Evolutionary conservation across 2,888 invertebrate genomes (phyloP), one percentile per base, ranked within the genome.

Genomic region (Athrips mouffetella): DNA sequence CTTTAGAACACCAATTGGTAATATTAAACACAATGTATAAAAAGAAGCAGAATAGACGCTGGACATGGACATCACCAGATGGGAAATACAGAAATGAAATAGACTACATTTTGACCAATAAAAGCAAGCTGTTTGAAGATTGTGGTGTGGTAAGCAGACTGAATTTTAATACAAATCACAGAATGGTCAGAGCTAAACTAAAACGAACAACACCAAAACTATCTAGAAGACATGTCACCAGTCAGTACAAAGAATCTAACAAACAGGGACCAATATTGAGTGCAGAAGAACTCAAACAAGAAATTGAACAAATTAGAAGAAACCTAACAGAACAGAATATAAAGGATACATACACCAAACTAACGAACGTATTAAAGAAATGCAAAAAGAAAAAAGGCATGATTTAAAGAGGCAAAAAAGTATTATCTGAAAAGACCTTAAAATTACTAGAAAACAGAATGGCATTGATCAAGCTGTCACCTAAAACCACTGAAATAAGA

Each of bases 21-120:
- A 46, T 57, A 16, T 37, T 57, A 5, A 60, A 57, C 30, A 50
- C 30, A 30, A 18, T 37, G 20, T 57, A 39, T 44, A 53, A 57
- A 29, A 54, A 52, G 6, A 45, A 44, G 20, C 18, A 10, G 11
- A 46, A 42, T 7, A 53, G 35, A 1, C 54, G 50, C 33, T 60
- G 60, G 58, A 58, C 58, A 4, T 60, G 56, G 58, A 18, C 46
- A 27, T 57, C 55, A 6, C 58, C 60, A 15, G 51, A 54, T 31
- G 53, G 53, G 0, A 23, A 25, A 2, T 18, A 50, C 6, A 53
- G 37, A 41, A 60, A 57, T 13, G 56, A 57, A 45, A 57, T 60
- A 42, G 57, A 58, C 27, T 56, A 48, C 21, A 51, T 56, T 1
- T n/a, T 52, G 3, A 53, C 52, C 2, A 57, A 59, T 27, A 52